Percentiles rank a stretch among this genome's conserved stretches.
These are phyloP conservation scores for Poeciliopsis presidionis DNA, from an alignment of 2,797 vertebrate species.

Conservation along the genomic window DNA sequence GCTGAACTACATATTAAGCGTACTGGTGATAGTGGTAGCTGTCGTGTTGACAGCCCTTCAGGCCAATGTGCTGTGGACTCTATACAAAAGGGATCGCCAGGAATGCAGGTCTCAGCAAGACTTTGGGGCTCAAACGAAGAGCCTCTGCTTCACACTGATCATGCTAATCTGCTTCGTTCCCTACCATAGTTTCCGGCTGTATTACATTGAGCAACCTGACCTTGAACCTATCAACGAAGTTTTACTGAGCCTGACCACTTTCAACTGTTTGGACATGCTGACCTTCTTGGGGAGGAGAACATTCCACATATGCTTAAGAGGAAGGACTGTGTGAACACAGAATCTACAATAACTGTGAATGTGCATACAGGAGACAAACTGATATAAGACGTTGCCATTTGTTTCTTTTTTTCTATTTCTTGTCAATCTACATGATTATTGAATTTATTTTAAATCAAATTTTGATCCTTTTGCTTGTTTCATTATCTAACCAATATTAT, in stretches of 20 bases:
- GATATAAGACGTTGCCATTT: not conserved
- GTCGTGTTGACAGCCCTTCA: conserved; percentile 79
- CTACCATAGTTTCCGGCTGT: conserved; percentile 87
- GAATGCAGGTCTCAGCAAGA: conserved; percentile 84
- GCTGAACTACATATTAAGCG: conserved; percentile 82
- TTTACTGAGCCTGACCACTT: conserved; percentile 87
- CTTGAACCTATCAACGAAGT: conserved; percentile 81
- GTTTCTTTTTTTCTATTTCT: too few species aligned
- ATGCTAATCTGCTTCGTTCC: conserved; percentile 89
- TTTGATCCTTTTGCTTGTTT: not conserved
- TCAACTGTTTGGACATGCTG: conserved; percentile 90
- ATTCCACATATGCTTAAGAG: conserved; percentile 34
- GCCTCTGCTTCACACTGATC: conserved; percentile 86
- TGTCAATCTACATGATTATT: not conserved
- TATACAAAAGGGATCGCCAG: conserved; percentile 70
- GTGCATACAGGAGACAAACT: not conserved
- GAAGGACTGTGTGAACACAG: conserved; percentile 16
- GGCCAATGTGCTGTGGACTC: conserved; percentile 72
- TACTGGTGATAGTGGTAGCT: conserved; percentile 62
- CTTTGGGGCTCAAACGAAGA: conserved; percentile 90
- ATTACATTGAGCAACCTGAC: conserved; percentile 67
- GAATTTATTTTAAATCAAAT: not conserved
- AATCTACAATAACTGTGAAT: not conserved
- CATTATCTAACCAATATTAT: not conserved
- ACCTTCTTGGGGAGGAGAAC: conserved; percentile 82